These are phyloP conservation scores for Amyelois transitella DNA, from an alignment of 1,140 invertebrate species.

Conservation along the genomic window DNA sequence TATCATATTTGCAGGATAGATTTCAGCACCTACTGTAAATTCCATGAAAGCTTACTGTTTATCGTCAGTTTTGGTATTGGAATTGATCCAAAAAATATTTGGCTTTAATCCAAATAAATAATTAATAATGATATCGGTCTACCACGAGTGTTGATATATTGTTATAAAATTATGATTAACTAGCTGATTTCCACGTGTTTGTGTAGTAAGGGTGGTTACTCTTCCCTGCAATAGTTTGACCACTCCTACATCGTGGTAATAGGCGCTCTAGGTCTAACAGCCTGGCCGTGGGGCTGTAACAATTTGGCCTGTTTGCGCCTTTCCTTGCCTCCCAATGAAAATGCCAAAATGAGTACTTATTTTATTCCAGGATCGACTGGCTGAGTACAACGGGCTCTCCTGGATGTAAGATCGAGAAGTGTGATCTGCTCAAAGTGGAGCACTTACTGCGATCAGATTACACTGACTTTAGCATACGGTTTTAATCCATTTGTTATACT, in stretches of 20 bases:
- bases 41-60: too few species aligned
- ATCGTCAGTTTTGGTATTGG: too few species aligned
- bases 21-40: too few species aligned
- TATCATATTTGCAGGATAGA: too few species aligned
- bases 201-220: too few species aligned
- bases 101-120: background rate
- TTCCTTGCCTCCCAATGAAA: too few species aligned
- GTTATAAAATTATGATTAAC: slow-evolving; percentile 11
- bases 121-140: background rate
- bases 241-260: too few species aligned
- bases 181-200: too few species aligned
- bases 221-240: too few species aligned
- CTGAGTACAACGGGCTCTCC: slow-evolving; percentile 88
- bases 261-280: too few species aligned
- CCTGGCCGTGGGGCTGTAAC: too few species aligned
- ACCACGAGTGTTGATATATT: background rate
- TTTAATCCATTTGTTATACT: slow-evolving; percentile 75
- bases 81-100: background rate
- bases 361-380: slow-evolving; percentile 84
- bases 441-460: slow-evolving; percentile 85
- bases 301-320: too few species aligned
- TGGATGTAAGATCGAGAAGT: slow-evolving; percentile 87
- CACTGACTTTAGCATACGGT: slow-evolving; percentile 87
- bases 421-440: slow-evolving; percentile 87
- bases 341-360: background rate